These are phyloP conservation scores for Gallinago nigripennis DNA, from an alignment of 2,797 vertebrate genomes.

Conservation along the genomic window DNA sequence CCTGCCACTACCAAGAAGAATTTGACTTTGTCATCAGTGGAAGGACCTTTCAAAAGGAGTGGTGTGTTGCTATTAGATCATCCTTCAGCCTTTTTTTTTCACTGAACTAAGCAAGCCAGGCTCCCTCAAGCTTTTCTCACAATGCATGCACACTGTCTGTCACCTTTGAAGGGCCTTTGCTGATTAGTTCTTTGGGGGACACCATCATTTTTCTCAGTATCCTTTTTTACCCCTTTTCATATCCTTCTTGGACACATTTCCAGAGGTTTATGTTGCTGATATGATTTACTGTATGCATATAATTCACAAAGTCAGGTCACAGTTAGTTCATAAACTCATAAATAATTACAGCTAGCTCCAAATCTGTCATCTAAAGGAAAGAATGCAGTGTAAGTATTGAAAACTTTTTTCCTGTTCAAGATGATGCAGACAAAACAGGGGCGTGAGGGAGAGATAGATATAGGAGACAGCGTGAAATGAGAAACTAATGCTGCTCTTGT, in stretches of 20 bases:
- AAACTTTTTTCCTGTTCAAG: neutral
- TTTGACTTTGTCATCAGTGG: neutral
- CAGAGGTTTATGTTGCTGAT: neutral
- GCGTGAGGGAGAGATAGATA: fast-evolving
- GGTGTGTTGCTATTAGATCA: neutral
- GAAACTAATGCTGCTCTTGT: neutral
- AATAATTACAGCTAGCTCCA: constrained; percentile 20
- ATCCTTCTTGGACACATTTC: neutral
- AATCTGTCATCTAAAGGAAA: neutral
- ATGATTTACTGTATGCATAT: neutral
- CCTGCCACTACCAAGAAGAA: neutral
- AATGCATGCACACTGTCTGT: neutral
- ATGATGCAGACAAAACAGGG: neutral
- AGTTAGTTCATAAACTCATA: neutral
- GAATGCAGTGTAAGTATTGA: neutral
- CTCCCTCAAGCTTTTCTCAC: neutral
- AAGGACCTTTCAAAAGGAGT: neutral
- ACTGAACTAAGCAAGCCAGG: neutral
- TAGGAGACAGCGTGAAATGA: neutral
- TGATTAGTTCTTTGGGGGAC: neutral
- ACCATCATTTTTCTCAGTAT: neutral
- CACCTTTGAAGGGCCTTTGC: neutral
- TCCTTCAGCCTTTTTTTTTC: neutral
- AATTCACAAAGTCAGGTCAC: neutral
- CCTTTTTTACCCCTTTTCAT: neutral